phyloP scores from a whole-genome alignment of 2,113 vertebrate species.

The Paedocypris sp. region DNA sequence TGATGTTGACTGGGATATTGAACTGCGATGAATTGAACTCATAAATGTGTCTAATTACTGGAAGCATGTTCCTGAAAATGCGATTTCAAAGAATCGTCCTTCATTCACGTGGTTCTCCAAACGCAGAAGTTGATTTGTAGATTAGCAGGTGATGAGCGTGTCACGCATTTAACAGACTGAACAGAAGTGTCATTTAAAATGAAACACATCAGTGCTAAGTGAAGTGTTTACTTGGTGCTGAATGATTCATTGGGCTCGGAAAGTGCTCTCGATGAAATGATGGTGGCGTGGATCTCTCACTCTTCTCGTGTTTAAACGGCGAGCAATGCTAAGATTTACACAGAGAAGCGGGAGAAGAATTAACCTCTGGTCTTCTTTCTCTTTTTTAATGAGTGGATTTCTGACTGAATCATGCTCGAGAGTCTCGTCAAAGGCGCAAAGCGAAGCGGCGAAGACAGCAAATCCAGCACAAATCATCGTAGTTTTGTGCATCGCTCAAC shows the following conservation, averaged over 20 bases:
- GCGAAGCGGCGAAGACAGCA: background rate
- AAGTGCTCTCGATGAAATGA: conserved; percentile 10
- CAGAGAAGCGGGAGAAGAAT: background rate
- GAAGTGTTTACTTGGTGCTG: conserved; percentile 18
- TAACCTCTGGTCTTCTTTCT: background rate
- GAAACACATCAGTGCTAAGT: conserved; percentile 5
- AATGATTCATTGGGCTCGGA: conserved; percentile 24
- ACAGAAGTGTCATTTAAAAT: conserved; percentile 16
- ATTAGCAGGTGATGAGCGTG: conserved; percentile 5
- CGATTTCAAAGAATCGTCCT: background rate
- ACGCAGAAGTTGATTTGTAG: background rate
- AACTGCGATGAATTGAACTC: too few relatives aligned
- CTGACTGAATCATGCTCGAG: background rate
- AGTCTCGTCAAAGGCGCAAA: background rate
- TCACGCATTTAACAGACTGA: conserved; percentile 6
- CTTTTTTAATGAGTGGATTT: background rate
- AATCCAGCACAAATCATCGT: too few relatives aligned
- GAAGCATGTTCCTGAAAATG: too few relatives aligned
- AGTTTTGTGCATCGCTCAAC: too few relatives aligned
- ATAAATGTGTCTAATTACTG: too few relatives aligned
- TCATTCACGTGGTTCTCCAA: background rate
- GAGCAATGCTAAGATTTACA: background rate
- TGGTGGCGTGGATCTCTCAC: background rate
- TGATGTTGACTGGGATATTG: too few relatives aligned
- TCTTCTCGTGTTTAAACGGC: conserved; percentile 5